A percentile compares a stretch with the other conserved stretches of the same genome.
phyloP scores from a whole-genome alignment of 2,113 vertebrate species.

The Lamprologus ornatipinnis region DNA sequence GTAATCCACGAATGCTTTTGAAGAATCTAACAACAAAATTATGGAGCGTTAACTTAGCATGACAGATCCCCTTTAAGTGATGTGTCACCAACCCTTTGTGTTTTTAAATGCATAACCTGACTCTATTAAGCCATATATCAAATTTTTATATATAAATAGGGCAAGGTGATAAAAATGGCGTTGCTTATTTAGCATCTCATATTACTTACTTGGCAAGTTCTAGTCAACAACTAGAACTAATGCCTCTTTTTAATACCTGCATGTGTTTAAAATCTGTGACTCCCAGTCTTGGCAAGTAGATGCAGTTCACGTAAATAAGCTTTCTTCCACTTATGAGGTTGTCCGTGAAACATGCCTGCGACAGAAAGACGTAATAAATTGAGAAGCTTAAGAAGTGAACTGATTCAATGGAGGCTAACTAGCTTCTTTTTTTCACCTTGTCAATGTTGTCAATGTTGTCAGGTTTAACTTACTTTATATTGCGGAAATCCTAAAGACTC shows the following conservation, averaged over 20 bases:
- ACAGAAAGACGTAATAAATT: not conserved
- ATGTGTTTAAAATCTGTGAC: constrained; percentile 84
- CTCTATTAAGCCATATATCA: not conserved
- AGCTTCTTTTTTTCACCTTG: accelerated
- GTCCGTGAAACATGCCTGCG: constrained; percentile 82
- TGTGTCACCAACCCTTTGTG: not conserved
- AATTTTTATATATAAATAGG: not conserved
- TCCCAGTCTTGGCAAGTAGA: constrained; percentile 78
- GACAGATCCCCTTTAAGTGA: not conserved
- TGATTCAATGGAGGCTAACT: not conserved
- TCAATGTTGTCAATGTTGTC: not conserved
- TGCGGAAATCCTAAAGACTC: constrained; percentile 66
- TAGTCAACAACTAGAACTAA: not conserved
- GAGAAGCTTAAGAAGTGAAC: not conserved
- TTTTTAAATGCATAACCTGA: not conserved
- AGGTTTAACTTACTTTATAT: constrained; percentile 53
- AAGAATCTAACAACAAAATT: not conserved
- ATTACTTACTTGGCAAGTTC: not conserved
- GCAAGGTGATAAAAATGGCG: not conserved
- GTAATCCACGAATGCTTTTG: not conserved
- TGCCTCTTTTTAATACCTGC: constrained; percentile 70
- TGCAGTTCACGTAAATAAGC: constrained; percentile 78
- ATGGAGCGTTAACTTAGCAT: not conserved
- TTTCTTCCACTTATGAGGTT: constrained; percentile 83
- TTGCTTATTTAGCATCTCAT: not conserved